Evolutionary conservation across 30 jellyfish, hydroid and myxozoan species (phyloP), one percentile per base, ranked within the genome.

Genomic region (Hydractinia echinata): DNA sequence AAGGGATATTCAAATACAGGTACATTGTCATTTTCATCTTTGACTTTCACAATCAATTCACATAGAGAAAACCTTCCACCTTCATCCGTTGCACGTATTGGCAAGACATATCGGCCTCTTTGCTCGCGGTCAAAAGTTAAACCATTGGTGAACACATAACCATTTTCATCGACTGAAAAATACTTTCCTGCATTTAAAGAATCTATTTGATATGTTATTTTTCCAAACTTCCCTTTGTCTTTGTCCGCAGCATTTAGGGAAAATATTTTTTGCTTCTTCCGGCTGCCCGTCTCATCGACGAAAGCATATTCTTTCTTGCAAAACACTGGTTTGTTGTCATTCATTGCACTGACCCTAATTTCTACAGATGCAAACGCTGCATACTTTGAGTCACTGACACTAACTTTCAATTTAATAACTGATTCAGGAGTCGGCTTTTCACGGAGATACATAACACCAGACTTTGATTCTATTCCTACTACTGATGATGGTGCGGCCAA

Each of bases 21-120:
- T n/a, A 77, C 85, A 53, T 88, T 88, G 76, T 94, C 99, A 82
- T 94, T 94, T n/a, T 72, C 87, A 68, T 94, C 99, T n/a, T 58
- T 8, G 4, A 94, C 85, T 44, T 76, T 82, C 67, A 94, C 74
- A 73, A 68, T 60, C 61, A 85, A 85, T 16, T 85, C 72, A 84
- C 85, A 54, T 21, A 67, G 54, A 7, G 81, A 89, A 82, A 94
- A 92, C 64, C 73, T 81, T 20, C 98, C 98, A 21, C 98, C 98
- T 7, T 79, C 89, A 76, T 92, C 98, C 13, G 91, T 66, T 6
- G 95, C 98, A 11, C 99, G 87, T 16, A 89, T 72, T 1, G 96
- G 96, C 8, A 82, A 66, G 44, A 73, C 16, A 13, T 54, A 82
- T 13, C 88, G 86, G 44, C 64, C 82, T 20, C 51, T 76, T 14